Conservation (phyloP, 2,113 vertebrate genomes). For the Lota lota region DNA sequence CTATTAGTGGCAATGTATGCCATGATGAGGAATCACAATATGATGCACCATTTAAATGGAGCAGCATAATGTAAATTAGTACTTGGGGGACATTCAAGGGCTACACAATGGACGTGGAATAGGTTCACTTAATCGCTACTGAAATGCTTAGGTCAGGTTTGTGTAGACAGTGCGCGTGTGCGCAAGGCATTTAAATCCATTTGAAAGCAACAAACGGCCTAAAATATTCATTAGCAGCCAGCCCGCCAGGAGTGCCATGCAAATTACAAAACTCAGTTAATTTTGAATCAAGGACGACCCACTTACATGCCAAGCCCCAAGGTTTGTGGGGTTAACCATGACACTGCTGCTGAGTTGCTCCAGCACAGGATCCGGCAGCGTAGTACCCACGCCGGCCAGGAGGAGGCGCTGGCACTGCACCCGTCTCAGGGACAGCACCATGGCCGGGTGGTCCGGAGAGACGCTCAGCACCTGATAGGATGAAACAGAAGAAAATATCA, state of each 20-base stretch:
- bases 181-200: too few species aligned
- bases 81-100: too few species aligned
- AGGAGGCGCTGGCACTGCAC: conserved; percentile 87
- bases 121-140: neutral
- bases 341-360: conserved; percentile 85
- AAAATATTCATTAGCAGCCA: too few species aligned
- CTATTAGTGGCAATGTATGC: too few species aligned
- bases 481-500: neutral
- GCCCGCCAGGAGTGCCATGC: too few species aligned
- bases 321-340: conserved; percentile 79
- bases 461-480: conserved; percentile 77
- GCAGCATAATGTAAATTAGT: too few species aligned
- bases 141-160: conserved; percentile 56
- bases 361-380: conserved; percentile 78
- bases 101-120: neutral
- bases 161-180: conserved; percentile 22
- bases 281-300: neutral
- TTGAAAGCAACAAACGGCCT: too few species aligned
- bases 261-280: too few species aligned
- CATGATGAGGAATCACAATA: too few species aligned
- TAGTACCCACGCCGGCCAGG: conserved; percentile 61
- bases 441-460: conserved; percentile 80
- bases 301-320: conserved; percentile 90
- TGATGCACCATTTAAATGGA: too few species aligned
- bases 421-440: conserved; percentile 85